These are phyloP conservation scores for Elgaria multicarinata DNA, from an alignment of 2,113 vertebrate genomes.

Conservation along the genomic window DNA sequence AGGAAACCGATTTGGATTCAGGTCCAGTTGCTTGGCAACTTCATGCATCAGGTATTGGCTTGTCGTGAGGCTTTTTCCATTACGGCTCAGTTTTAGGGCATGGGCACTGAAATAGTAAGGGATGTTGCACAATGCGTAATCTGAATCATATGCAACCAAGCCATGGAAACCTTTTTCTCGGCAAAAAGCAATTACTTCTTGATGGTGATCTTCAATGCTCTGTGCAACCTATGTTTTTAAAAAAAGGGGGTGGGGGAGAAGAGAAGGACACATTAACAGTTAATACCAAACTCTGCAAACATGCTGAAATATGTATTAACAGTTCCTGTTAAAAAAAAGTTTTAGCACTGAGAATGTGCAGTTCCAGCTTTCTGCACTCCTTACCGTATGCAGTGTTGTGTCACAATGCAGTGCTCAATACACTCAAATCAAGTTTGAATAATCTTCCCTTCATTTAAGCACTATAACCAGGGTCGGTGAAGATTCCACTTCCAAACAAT, in stretches of 20 bases:
- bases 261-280: conserved; percentile 60
- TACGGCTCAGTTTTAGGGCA: conserved; percentile 95
- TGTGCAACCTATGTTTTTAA: conserved; percentile 90
- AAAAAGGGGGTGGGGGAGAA: neutral
- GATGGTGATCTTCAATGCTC: conserved; percentile 96
- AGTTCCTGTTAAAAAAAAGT: neutral
- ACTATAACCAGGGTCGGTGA: neutral
- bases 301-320: neutral
- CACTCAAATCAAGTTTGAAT: neutral
- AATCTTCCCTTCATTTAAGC: neutral
- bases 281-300: conserved; percentile 18
- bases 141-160: conserved; percentile 94
- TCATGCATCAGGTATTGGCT: conserved; percentile 97
- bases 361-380: neutral
- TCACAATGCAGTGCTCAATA: neutral
- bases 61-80: conserved; percentile 96
- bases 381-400: neutral
- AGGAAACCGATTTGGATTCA: conserved; percentile 92
- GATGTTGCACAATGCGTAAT: conserved; percentile 95
- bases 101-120: conserved; percentile 96
- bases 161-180: conserved; percentile 94
- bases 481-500: neutral
- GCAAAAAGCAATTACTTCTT: conserved; percentile 95
- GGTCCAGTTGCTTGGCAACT: conserved; percentile 95
- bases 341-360: neutral